phyloP scores from a whole-genome alignment of 2,888 invertebrate genomes.

The Archips crataeganus region DNA sequence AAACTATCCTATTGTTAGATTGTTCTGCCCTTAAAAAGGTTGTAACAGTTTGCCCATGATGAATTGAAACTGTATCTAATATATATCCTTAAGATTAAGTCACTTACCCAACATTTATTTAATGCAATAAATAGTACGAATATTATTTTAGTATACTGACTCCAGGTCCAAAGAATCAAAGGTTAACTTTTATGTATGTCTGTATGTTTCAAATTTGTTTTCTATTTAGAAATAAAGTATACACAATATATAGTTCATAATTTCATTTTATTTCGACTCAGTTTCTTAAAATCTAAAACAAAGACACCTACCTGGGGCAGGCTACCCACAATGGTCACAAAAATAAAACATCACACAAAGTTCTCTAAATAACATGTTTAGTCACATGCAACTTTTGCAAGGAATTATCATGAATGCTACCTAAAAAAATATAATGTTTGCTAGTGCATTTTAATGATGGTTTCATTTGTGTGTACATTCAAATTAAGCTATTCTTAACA shows the following conservation, averaged over 20 bases:
- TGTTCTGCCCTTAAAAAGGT: too few relatives aligned
- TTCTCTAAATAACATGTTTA: slow-evolving; percentile 16
- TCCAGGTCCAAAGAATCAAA: background rate
- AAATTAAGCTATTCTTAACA: slow-evolving; percentile 32
- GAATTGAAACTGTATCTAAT: too few relatives aligned
- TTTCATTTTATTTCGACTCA: slow-evolving; percentile 80
- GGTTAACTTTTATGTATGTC: background rate
- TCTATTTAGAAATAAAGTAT: slow-evolving; percentile 61
- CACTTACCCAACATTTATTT: background rate
- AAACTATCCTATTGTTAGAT: too few relatives aligned
- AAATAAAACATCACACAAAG: slow-evolving; percentile 30
- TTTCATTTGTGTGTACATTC: slow-evolving; percentile 27
- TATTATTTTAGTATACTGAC: background rate
- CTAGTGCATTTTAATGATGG: slow-evolving; percentile 20
- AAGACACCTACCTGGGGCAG: slow-evolving; percentile 54
- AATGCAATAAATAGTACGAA: background rate
- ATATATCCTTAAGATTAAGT: too few relatives aligned
- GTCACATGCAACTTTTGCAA: slow-evolving; percentile 4
- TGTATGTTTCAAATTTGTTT: background rate
- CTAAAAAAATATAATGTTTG: background rate
- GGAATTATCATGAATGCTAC: slow-evolving; percentile 1
- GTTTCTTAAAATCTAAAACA: slow-evolving; percentile 74
- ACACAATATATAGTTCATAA: slow-evolving; percentile 65
- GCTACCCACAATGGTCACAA: slow-evolving; percentile 29
- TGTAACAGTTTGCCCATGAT: too few relatives aligned